Base-by-base conservation (phyloP, 2,113 vertebrate species). In the Mohoua ochrocephala region DNA sequence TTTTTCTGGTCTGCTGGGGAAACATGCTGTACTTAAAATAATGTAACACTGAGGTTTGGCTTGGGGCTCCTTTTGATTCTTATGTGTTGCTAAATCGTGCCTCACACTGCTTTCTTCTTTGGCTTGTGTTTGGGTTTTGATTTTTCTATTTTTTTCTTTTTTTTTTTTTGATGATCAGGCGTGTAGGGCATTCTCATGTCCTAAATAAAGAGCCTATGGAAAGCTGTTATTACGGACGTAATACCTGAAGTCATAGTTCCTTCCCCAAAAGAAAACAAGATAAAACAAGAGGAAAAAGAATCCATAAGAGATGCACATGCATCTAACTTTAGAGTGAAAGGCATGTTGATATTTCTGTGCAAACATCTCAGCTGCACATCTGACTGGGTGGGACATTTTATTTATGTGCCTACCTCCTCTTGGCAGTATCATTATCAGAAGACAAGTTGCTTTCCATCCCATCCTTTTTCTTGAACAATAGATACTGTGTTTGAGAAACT, bases 21-120 rank as follows among this genome's bases (percentile, higher is more conserved):
- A 93, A 73, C 56, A 78, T 60, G 16, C 44, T 88, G 17, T 94
- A 93, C 69, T 93, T 77, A 94, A 95, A 94, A 97, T 93, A 97
- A 81, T 60, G 60, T 89, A 84, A 71, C 39, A 35, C 24, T 93
- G 79, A 81, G 83, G 85, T 92, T 94, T 97, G 95, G 60, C 85
- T 86, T 74, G 42, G 7, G 16, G 14, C 50, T 96, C 16, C 50
- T 89, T 96, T 93, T 91, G 64, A 92, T 80, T 86, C 47, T 84
- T 84, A 45, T 13, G 13, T 92, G 63, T 86, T 90, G 22, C 70
- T 93, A 90, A 94, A 88, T 85, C 6, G 1, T 91, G 79, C 71
- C 37, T 21, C 76, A 59, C 30, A 17, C 52, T 37, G 24, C 59
- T 94, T 88, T 91, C 50, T 71, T 84, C 60, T 81, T 88, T 63